Conservation (phyloP, 2,113 vertebrate species). For the Salvator merianae region DNA sequence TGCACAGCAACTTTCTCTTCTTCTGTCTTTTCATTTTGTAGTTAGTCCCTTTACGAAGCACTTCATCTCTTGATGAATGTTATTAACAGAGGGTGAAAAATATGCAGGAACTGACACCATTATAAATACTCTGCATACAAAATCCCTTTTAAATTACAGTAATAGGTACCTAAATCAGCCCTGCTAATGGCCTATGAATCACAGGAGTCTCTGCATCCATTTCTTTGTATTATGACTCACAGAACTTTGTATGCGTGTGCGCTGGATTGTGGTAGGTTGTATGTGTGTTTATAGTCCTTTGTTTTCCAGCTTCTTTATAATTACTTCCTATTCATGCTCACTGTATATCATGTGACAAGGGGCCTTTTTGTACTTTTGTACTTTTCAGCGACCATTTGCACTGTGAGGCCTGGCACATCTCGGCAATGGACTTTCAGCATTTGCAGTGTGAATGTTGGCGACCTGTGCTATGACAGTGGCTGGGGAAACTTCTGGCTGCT, state of each 20-base stretch:
- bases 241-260: slow-evolving; percentile 12
- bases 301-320: slow-evolving; percentile 21
- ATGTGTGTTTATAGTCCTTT: slow-evolving; percentile 12
- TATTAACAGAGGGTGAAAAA: slow-evolving; percentile 21
- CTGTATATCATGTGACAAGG: neutral
- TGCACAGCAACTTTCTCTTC: neutral
- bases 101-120: slow-evolving; percentile 14
- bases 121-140: neutral
- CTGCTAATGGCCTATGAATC: slow-evolving; percentile 40
- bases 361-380: too few species aligned
- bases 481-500: too few species aligned
- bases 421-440: too few species aligned
- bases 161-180: slow-evolving; percentile 43
- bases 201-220: neutral
- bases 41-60: neutral
- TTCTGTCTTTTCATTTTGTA: neutral
- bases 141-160: slow-evolving; percentile 39
- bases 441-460: too few species aligned
- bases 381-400: too few species aligned
- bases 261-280: too few species aligned
- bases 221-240: neutral
- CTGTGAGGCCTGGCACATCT: too few species aligned
- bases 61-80: neutral
- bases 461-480: too few species aligned
- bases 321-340: neutral